These are phyloP conservation scores for Chrysopilus asiliformis DNA, from an alignment of 2,888 invertebrate species.

Conservation along the genomic window DNA sequence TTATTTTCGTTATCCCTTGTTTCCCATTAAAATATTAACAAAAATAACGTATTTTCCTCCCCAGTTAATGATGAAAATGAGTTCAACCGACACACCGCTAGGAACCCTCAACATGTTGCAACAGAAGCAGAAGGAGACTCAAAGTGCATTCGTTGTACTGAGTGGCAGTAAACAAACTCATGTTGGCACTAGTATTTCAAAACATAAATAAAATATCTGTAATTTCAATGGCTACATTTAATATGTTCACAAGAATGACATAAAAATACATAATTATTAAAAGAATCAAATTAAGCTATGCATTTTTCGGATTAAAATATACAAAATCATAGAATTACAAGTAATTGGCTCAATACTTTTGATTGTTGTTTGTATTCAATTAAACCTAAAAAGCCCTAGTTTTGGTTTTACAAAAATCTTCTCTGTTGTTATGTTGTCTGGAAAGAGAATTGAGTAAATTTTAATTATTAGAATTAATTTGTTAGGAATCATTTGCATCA, in stretches of 20 bases:
- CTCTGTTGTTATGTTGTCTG: conserved; percentile 7
- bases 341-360: too few relatives aligned
- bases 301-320: not conserved
- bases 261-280: too few relatives aligned
- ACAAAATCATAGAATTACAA: too few relatives aligned
- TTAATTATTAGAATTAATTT: too few relatives aligned
- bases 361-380: too few relatives aligned
- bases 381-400: too few relatives aligned
- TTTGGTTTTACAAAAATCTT: conserved; percentile 8
- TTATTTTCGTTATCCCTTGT: not conserved
- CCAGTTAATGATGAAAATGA: conserved; percentile 92
- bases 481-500: too few relatives aligned
- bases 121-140: conserved; percentile 90
- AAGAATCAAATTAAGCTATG: too few relatives aligned
- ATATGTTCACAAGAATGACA: too few relatives aligned
- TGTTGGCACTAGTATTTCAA: conserved; percentile 28
- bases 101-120: conserved; percentile 88
- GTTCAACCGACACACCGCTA: conserved; percentile 92
- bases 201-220: conserved; percentile 27
- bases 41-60: too few relatives aligned
- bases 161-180: conserved; percentile 71
- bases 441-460: conserved; percentile 2
- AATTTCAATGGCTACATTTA: too few relatives aligned
- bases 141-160: conserved; percentile 82
- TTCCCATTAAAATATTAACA: conserved; percentile 1